A percentile compares a stretch with the other conserved stretches of the same genome.
Conservation (phyloP, 2,888 invertebrate genomes). For the Pyrrhia umbra region DNA sequence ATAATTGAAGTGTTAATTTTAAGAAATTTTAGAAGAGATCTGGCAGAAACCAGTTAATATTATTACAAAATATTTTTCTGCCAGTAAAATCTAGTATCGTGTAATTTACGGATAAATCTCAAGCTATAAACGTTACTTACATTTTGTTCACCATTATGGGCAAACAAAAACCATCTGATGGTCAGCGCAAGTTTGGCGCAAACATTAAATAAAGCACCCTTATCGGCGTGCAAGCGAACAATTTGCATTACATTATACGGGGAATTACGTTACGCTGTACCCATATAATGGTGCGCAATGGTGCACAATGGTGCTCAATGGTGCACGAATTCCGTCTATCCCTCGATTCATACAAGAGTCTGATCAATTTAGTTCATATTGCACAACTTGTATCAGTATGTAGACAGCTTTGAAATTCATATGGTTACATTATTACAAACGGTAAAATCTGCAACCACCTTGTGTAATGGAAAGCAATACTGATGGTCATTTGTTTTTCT, state of each 20-base stretch:
- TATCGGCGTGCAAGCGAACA: slow-evolving; percentile 51
- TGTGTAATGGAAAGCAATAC: slow-evolving; percentile 17
- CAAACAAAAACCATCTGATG: slow-evolving; percentile 44
- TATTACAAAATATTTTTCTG: background rate
- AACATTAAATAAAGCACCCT: slow-evolving; percentile 49
- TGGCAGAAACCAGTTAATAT: no score
- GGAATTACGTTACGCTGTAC: slow-evolving; percentile 47
- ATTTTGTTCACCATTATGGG: slow-evolving; percentile 18
- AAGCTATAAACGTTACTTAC: slow-evolving; percentile 18
- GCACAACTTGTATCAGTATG: slow-evolving; percentile 16
- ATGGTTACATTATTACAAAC: background rate
- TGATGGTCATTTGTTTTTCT: slow-evolving; percentile 34
- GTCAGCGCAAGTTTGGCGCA: slow-evolving; percentile 46
- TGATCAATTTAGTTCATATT: slow-evolving; percentile 35
- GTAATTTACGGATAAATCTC: background rate
- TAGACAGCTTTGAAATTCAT: slow-evolving; percentile 4
- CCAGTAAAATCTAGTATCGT: background rate
- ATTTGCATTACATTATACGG: slow-evolving; percentile 52
- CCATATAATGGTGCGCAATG: slow-evolving; percentile 33
- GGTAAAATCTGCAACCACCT: background rate
- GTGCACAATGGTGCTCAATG: slow-evolving; percentile 25
- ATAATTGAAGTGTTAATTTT: no score
- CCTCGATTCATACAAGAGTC: slow-evolving; percentile 17
- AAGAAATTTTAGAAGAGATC: no score
- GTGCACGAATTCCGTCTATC: slow-evolving; percentile 30